Evolutionary conservation across 2,888 invertebrate genomes (phyloP).

Genomic region (Sarcophaga variegata): DNA sequence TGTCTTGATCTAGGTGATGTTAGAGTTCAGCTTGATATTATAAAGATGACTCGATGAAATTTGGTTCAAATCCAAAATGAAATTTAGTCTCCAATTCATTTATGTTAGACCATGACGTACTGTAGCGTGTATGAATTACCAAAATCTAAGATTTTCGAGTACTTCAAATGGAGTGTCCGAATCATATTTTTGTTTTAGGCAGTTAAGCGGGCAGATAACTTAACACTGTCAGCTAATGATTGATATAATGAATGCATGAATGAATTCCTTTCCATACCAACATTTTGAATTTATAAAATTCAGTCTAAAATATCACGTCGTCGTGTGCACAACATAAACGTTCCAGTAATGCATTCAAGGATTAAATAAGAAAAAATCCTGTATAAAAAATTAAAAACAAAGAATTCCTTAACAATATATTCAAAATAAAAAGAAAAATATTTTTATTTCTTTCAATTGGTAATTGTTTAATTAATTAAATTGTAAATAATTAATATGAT

Average conservation of each 20-base stretch:
- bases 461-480: too few species aligned
- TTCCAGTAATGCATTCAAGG: not conserved
- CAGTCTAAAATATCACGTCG: conserved; percentile 12
- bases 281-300: conserved; percentile 8
- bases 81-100: too few species aligned
- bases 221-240: not conserved
- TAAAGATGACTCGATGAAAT: too few species aligned
- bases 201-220: not conserved
- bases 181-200: not conserved
- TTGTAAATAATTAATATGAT: too few species aligned
- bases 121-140: conserved; percentile 9
- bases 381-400: not conserved
- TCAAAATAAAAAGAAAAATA: not conserved
- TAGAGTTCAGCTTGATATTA: too few species aligned
- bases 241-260: not conserved
- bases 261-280: not conserved
- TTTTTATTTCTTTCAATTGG: too few species aligned
- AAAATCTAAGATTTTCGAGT: conserved; percentile 14
- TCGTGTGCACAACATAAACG: not conserved
- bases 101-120: not conserved
- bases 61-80: too few species aligned
- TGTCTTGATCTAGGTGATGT: too few species aligned
- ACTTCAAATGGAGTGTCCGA: not conserved
- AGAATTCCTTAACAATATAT: too few species aligned
- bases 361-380: conserved; percentile 1